Base-by-base conservation (phyloP, 2,888 invertebrate genomes). In the Ametastegia equiseti region DNA sequence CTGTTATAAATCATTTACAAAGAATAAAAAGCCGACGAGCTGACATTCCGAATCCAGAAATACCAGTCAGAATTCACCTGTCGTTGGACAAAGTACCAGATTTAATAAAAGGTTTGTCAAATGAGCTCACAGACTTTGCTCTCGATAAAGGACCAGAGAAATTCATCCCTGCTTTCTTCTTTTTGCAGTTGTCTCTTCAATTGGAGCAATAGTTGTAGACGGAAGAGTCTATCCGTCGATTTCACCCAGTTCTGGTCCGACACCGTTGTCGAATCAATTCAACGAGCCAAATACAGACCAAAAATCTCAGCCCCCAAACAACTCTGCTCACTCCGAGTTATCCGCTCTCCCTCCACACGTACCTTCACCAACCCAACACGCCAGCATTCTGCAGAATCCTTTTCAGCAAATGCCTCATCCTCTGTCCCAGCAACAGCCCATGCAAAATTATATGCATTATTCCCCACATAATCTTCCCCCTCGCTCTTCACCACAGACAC, bases 11-110 rank as follows among this genome's bases (percentile, higher is more conserved):
- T 85, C 97, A 97, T 92, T 93, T 97, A 87, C 96, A 96, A 92
- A 94, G 97, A 89, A 95, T 97, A 88, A 97, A 97, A 92, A 95
- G 95, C 87, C 95, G 96, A 83, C 94, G 97, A 87, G 97, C 97
- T 2, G 97, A 97, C 92, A 97, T 97, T 90, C 97, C 97, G 84
- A 97, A 97, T 93, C 97, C 97, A 23, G 97, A 97, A 92, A 96
- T 97, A 86, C 97, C 97, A 47, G 97, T 97, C 84, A 94, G 97
- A 88, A 97, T 97, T 91, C 94, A 95, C 90, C 93, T 97, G 82
- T 95, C 95, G 47, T 92, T 97, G 84, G 97, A 97, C 91, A 96
- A 96, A 93, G 95, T 97, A 87, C 95, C 96, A 75, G 97, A 97
- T 89, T 93, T 97, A 81, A 94, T 96, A 86, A 95, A 96, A 93